Evolutionary conservation across 2,797 vertebrate genomes (phyloP), one percentile per base, ranked within the genome.

Genomic region (Acridotheres tristis): DNA sequence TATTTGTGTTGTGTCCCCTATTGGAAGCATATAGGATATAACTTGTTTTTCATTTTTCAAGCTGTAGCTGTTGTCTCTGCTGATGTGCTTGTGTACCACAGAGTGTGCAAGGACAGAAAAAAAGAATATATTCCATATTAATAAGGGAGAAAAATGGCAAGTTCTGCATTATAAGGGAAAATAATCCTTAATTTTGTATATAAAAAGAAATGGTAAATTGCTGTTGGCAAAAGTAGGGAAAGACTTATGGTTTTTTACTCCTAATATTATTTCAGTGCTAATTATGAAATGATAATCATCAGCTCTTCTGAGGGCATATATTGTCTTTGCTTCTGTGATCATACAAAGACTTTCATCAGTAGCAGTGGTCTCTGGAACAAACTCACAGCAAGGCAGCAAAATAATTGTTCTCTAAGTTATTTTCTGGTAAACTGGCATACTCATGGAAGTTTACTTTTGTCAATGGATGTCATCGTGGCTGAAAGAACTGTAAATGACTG

Each of bases 191-290:
- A 30, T 72, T 90, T 67, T 80, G 6, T 66, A 89, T 91, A 32
- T 82, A 66, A 91, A 89, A 88, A 84, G 50, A 87, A 83, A 58
- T 38, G 14, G 58, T 88, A 88, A 88, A 92, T 54, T 59, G 32
- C 65, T 80, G 63, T 58, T 80, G 40, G 42, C 34, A 87, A 63
- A 71, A 75, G 32, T 77, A 71, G 18, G 43, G 36, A 42, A 95
- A 69, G 55, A 76, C 16, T 68, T 65, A 61, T 0, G 2, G 7
- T 67, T 94, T 84, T 51, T 85, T 90, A 59, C 36, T 90, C 76
- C 40, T 19, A 57, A 10, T 67, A 65, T 57, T 82, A 77, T 85
- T 91, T 82, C 61, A 85, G 40, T 72, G 58, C 7, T 74, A 91
- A 73, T 88, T 43, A 68, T 32, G 50, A 92, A 73, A 20, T 50